Evolutionary conservation across 2,797 vertebrate genomes (phyloP), one percentile per base, ranked within the genome.

Genomic region (Amphiprion clarkii): DNA sequence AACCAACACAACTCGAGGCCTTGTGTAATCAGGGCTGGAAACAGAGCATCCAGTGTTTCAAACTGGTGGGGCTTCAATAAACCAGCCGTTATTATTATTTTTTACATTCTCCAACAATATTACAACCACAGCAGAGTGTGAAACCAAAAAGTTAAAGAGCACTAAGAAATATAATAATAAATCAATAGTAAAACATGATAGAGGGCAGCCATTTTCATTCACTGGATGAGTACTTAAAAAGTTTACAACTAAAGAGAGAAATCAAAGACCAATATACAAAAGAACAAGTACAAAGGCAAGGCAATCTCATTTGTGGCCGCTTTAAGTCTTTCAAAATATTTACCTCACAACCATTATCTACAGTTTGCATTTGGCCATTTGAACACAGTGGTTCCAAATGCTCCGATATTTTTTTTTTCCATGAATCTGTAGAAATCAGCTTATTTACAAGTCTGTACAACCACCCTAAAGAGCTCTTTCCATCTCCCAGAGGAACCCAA

Each of bases 371-470:
- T 96, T 96, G 94, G 96, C 95, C 94, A 90, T 94, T 95, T 95
- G 91, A 95, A 95, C 95, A 96, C 96, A 96, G 95, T 96, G 95
- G 95, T 95, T 94, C 87, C 91, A 93, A 94, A 95, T 90, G 21
- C 91, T 89, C 70, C 88, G 90, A 92, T 88, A 88, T 88, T 92
- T 85, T 83, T 66, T 83, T 92, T 85, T 83, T 66, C 82, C 73
- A 85, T 31, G 63, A 87, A 95, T 95, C 90, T 82, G 88, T 96
- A 96, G 95, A 96, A 97, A 96, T 93, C 69, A 95, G 93, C 86
- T 93, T 97, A 98, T 98, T 95, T 97, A 97, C 97, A 97, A 68
- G 89, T 94, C 93, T 96, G 91, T 96, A 97, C 96, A 97, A 83
- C 89, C 91, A 94, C 89, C 95, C 94, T 87, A 94, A 85, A 92